Percentiles rank a stretch among this genome's conserved stretches.
phyloP scores from a whole-genome alignment of 30 jellyfish, hydroid and myxozoan species.

The Catostylus mosaicus region DNA sequence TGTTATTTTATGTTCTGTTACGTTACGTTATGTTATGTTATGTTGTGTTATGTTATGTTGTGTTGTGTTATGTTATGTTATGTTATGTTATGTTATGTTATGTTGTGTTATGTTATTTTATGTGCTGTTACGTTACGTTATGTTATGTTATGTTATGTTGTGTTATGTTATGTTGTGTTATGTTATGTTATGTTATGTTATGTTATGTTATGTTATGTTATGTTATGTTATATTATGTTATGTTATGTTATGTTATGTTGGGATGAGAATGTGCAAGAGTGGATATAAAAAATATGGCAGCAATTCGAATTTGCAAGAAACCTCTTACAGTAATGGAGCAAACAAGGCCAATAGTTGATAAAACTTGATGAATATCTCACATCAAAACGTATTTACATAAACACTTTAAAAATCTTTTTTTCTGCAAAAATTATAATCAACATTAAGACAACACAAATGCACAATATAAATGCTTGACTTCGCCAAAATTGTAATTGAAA shows the following conservation, averaged over 20 bases:
- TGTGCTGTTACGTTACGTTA: slow-evolving; percentile 3
- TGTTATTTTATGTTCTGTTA: too few relatives aligned
- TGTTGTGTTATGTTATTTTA: slow-evolving; percentile 11
- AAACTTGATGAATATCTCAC: not conserved
- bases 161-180: not conserved
- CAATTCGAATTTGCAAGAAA: too few relatives aligned
- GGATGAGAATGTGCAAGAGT: too few relatives aligned
- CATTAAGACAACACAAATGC: not conserved
- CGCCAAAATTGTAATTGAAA: not conserved
- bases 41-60: slow-evolving; percentile 19
- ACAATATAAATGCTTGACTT: not conserved
- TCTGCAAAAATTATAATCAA: not conserved
- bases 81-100: slow-evolving; percentile 36
- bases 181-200: not conserved
- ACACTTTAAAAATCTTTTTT: not conserved
- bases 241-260: not conserved
- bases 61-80: slow-evolving; percentile 33
- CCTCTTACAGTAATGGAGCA: too few relatives aligned
- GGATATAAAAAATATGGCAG: too few relatives aligned
- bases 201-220: not conserved
- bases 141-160: slow-evolving; percentile 8
- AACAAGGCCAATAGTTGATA: not conserved
- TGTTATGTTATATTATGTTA: not conserved
- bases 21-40: slow-evolving; percentile 18
- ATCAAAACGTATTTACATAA: slow-evolving; percentile 1